Conservation (phyloP, 2,888 invertebrate species). For the Aphidoletes aphidimyza region DNA sequence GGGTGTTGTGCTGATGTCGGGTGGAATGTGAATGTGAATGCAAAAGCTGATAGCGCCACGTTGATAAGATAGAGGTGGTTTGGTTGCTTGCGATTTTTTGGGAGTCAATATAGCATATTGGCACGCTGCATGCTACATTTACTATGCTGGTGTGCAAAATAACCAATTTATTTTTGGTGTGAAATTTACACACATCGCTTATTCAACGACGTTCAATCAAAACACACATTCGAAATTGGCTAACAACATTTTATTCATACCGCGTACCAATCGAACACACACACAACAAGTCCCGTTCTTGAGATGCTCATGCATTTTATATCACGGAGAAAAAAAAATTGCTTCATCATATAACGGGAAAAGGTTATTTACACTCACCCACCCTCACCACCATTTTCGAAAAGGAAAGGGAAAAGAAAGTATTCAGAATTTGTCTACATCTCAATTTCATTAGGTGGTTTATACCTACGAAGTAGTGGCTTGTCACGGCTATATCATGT, state of each 20-base stretch:
- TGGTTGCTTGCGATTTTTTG: not conserved
- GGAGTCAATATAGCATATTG: not conserved
- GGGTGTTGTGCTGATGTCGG: no score
- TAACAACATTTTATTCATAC: constrained; percentile 31
- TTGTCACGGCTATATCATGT: not conserved
- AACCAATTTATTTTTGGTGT: constrained; percentile 18
- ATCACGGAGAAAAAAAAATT: not conserved
- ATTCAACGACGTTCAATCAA: not conserved
- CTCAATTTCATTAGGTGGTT: constrained; percentile 31
- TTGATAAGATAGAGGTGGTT: not conserved
- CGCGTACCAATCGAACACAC: not conserved
- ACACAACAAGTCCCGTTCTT: not conserved
- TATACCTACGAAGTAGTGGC: not conserved
- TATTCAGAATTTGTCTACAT: constrained; percentile 7
- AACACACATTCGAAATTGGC: constrained; percentile 23
- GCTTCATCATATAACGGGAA: not conserved
- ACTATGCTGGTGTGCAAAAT: not conserved
- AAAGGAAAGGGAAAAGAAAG: not conserved
- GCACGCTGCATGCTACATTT: not conserved
- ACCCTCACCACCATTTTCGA: no score
- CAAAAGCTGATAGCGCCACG: not conserved
- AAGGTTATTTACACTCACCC: constrained; percentile 11
- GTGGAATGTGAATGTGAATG: no score
- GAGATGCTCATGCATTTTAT: constrained; percentile 3
- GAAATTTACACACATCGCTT: not conserved